Conservation (phyloP, 2,113 vertebrate genomes). For the Erythrocercus mccallii region DNA sequence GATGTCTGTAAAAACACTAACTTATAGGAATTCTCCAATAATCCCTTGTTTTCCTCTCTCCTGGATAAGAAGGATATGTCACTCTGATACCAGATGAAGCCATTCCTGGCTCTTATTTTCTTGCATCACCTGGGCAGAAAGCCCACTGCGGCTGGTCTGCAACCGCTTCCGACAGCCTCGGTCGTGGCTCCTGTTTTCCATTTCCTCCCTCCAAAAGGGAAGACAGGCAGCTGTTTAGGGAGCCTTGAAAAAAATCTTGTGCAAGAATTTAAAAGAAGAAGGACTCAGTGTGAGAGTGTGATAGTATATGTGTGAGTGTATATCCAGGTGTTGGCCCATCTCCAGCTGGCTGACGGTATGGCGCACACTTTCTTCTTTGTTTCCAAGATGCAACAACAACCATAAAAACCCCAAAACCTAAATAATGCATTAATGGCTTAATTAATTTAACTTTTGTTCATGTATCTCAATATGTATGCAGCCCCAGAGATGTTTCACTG, state of each 20-base stretch:
- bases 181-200: background rate
- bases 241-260: background rate
- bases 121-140: background rate
- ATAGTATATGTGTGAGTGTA: background rate
- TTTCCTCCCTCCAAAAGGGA: background rate
- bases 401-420: background rate
- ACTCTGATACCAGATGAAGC: background rate
- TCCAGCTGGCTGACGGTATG: background rate
- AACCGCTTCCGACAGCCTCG: fast-evolving
- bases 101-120: background rate
- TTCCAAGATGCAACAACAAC: background rate
- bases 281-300: background rate
- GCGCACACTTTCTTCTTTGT: background rate
- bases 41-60: background rate
- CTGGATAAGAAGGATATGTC: background rate
- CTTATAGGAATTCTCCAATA: background rate
- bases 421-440: background rate
- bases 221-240: background rate
- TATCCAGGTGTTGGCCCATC: background rate
- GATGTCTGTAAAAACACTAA: background rate
- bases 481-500: background rate
- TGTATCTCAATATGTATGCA: background rate
- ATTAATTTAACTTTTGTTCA: background rate
- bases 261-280: background rate
- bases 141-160: fast-evolving